A percentile compares a stretch with the other conserved stretches of the same genome.
These are phyloP conservation scores for Tenthredo scrophulariae DNA, from an alignment of 2,888 invertebrate genomes.

Conservation along the genomic window DNA sequence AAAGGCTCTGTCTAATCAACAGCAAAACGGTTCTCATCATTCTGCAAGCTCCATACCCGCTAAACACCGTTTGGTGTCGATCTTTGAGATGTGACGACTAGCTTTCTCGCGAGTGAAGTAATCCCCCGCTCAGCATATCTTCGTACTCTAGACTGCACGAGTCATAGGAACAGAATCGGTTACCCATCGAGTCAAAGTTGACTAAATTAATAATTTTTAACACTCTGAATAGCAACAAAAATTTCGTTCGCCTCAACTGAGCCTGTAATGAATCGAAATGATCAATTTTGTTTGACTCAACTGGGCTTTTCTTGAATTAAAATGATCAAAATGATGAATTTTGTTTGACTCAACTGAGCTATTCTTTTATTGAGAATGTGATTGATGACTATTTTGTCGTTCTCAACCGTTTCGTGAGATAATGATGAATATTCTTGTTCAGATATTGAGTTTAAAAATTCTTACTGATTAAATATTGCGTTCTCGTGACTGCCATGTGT, in stretches of 20 bases:
- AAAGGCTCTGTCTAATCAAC: not conserved
- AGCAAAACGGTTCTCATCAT: not conserved
- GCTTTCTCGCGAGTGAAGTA: not conserved
- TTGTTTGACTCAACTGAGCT: not conserved
- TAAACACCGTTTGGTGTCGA: not conserved
- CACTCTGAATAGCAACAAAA: not conserved
- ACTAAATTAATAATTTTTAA: not conserved
- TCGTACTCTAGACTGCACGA: not conserved
- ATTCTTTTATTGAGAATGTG: not conserved
- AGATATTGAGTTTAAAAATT: not conserved
- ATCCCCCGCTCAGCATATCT: not conserved
- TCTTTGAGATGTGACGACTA: not conserved
- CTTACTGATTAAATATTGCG: not conserved
- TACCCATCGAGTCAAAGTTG: not conserved
- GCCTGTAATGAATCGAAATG: not conserved
- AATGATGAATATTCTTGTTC: not conserved
- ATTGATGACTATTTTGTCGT: not conserved
- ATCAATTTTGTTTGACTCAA: not conserved
- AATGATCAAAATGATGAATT: no score
- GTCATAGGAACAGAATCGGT: not conserved
- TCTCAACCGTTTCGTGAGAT: not conserved
- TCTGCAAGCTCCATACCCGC: not conserved
- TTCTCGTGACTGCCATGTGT: not conserved
- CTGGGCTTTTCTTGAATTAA: no score
- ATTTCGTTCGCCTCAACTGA: not conserved